Evolutionary conservation across 2,797 vertebrate species (phyloP), one percentile per base, ranked within the genome.

Genomic region (Podarcis lilfordi): DNA sequence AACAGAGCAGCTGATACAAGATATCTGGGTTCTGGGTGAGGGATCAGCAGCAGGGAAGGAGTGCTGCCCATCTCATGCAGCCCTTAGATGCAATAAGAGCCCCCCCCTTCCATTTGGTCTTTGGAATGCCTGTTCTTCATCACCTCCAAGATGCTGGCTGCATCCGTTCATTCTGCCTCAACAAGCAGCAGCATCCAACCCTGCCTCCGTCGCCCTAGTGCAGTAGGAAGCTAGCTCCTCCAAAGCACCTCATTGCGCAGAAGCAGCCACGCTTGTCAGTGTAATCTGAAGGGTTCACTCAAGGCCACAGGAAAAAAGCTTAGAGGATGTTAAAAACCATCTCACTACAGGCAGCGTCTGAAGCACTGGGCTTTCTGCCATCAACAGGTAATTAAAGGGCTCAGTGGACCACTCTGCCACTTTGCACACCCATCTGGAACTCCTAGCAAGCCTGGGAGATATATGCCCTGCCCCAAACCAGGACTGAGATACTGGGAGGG

Each of bases 281-380:
- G 25, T 81, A 61, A 37, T n/a, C 50, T 55, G 40, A 21, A 32
- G 55, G 23, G 71, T 88, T 91, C 89, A 86, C 40, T 2, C 32
- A 35, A 88, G 83, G 89, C 66, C 83, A 37, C 37, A 11, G 72
- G 80, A 64, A 64, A 64, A 50, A 74, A 80, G 35, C 82, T 81
- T 75, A 68, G 43, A 37, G 37, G 50, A 72, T 27, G 75, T 15
- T 37, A 21, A 90, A 64, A 13, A 79, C 40, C 69, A 64, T 80
- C 55, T 80, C 86, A 35, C 9, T 10, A 1, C 77, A 59, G 8
- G 59, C 40, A 5, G 23, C 25, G 27, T 4, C 76, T 21, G 35
- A 61, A 50, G 17, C 4, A 2, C 59, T 8, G 9, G 40, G 23
- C 61, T 74, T 45, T 59, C 68, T 69, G 32, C 59, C 61, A n/a